These are phyloP conservation scores for Paradoxurus hermaphroditus DNA, from an alignment of 2,113 vertebrate genomes.

Conservation along the genomic window DNA sequence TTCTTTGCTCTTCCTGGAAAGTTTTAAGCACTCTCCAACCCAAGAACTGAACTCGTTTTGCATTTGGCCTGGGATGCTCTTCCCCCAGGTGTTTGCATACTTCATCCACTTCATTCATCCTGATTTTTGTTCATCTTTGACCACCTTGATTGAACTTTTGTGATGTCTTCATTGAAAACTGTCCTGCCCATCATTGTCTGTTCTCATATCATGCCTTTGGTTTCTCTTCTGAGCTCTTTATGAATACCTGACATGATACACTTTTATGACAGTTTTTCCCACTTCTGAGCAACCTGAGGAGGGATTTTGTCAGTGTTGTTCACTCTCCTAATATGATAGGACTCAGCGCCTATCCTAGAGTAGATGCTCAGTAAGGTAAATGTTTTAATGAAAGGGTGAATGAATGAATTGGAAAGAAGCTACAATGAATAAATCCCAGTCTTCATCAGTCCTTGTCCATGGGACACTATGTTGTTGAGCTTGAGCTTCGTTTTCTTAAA, in stretches of 20 bases:
- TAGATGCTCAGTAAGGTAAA: background rate
- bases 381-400: background rate
- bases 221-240: background rate
- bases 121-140: background rate
- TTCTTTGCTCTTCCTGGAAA: background rate
- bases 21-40: background rate
- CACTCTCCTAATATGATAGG: background rate
- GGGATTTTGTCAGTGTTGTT: too few relatives aligned
- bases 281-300: background rate
- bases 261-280: background rate
- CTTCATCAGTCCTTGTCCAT: background rate
- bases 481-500: background rate
- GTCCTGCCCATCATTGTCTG: background rate
- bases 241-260: background rate
- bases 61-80: background rate
- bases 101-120: background rate
- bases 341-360: background rate
- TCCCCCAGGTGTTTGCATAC: background rate
- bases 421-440: background rate
- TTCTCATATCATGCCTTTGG: background rate
- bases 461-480: background rate
- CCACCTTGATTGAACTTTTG: background rate
- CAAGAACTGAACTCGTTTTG: background rate
- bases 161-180: background rate
- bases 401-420: background rate